Conservation (phyloP, 2,888 invertebrate genomes). For the Nomada ferruginata region DNA sequence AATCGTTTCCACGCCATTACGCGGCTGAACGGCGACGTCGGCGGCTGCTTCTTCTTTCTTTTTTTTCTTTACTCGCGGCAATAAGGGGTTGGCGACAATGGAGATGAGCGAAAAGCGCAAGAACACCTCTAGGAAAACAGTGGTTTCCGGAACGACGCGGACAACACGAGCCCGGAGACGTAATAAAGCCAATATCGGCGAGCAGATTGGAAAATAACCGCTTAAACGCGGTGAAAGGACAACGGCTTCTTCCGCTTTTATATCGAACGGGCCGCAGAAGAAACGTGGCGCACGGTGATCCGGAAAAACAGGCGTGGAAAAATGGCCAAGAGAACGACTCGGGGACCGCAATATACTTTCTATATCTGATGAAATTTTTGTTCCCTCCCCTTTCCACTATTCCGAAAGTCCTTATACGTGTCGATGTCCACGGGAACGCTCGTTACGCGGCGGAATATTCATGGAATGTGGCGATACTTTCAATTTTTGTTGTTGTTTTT, state of each 20-base stretch:
- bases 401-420: slow-evolving; percentile 11
- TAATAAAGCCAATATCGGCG: slow-evolving; percentile 73
- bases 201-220: slow-evolving; percentile 75
- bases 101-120: slow-evolving; percentile 45
- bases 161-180: slow-evolving; percentile 53
- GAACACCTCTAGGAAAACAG: slow-evolving; percentile 10
- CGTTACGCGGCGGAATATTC: slow-evolving; percentile 20
- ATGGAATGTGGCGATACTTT: slow-evolving; percentile 15
- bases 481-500: neutral
- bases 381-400: neutral
- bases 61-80: slow-evolving; percentile 1
- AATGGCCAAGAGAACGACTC: neutral
- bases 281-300: slow-evolving; percentile 1
- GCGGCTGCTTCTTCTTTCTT: slow-evolving; percentile 3
- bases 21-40: slow-evolving; percentile 3
- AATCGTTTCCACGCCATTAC: slow-evolving; percentile 46
- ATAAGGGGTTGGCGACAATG: slow-evolving; percentile 45
- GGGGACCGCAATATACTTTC: neutral
- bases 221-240: slow-evolving; percentile 60
- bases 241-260: slow-evolving; percentile 34
- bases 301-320: slow-evolving; percentile 15
- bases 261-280: neutral
- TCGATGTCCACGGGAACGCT: neutral
- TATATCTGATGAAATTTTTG: slow-evolving; percentile 15
- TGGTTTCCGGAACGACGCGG: neutral